phyloP scores from a whole-genome alignment of 1,140 invertebrate species.

The Lepidurus packardi region DNA sequence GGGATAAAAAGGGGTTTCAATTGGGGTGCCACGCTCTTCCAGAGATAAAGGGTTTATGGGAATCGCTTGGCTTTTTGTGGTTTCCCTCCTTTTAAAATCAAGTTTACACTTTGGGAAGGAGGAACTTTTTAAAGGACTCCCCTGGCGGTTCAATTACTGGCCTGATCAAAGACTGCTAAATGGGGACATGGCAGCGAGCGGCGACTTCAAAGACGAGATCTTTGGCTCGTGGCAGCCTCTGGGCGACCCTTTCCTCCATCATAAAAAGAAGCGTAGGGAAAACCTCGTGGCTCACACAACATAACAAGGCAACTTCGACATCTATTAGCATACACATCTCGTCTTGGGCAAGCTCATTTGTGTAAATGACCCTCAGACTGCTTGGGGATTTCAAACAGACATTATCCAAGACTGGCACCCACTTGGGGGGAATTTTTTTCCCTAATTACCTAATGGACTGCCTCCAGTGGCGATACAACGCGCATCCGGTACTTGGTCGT shows the following conservation, averaged over 20 bases:
- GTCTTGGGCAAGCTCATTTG: too few relatives aligned
- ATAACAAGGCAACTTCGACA: too few relatives aligned
- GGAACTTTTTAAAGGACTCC: not conserved
- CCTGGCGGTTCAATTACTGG: not conserved
- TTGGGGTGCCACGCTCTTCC: not conserved
- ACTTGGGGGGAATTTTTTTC: not conserved
- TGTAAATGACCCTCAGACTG: too few relatives aligned
- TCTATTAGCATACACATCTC: too few relatives aligned
- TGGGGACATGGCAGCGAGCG: not conserved
- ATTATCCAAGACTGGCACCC: not conserved
- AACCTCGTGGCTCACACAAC: too few relatives aligned
- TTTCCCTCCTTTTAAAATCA: slow-evolving; percentile 4
- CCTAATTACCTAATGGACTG: slow-evolving; percentile 37
- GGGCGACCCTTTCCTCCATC: not conserved
- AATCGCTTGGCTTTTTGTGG: not conserved
- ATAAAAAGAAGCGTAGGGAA: too few relatives aligned
- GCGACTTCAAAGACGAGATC: not conserved
- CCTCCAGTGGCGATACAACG: slow-evolving; percentile 43
- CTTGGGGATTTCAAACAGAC: not conserved
- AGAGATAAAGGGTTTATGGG: not conserved
- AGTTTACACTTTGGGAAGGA: not conserved
- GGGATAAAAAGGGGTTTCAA: slow-evolving; percentile 4
- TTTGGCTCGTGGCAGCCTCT: slow-evolving; percentile 5
- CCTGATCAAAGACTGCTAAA: slow-evolving; percentile 21
- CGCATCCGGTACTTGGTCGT: slow-evolving; percentile 39